These are phyloP conservation scores for Bicyclus anynana DNA, from an alignment of 1,140 invertebrate species.

Conservation along the genomic window DNA sequence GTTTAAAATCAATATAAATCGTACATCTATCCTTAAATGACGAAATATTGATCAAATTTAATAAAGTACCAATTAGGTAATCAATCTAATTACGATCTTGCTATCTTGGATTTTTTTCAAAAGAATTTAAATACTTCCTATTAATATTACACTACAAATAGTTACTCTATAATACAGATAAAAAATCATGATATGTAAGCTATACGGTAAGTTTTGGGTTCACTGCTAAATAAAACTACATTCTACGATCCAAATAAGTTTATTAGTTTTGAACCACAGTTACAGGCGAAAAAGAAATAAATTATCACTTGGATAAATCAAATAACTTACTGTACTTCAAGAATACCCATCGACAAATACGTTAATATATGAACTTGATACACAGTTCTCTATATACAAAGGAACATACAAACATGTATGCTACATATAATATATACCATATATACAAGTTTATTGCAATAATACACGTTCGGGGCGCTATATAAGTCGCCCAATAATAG, in stretches of 20 bases:
- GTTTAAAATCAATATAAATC: too few species aligned
- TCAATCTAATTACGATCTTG: too few species aligned
- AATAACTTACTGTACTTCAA: constrained; percentile 47
- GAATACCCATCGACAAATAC: constrained; percentile 22
- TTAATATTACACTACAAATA: too few species aligned
- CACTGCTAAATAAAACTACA: constrained; percentile 32
- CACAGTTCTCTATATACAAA: constrained; percentile 54
- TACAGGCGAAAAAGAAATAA: constrained; percentile 47
- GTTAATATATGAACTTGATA: constrained; percentile 31
- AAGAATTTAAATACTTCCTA: too few species aligned
- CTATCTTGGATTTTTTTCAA: too few species aligned
- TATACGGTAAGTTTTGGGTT: too few species aligned
- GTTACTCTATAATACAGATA: too few species aligned
- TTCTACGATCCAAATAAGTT: constrained; percentile 51
- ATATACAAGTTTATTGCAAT: constrained; percentile 54
- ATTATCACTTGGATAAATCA: constrained; percentile 42
- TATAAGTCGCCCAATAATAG: constrained; percentile 1
- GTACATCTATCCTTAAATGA: too few species aligned
- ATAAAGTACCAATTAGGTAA: too few species aligned
- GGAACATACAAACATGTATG: constrained; percentile 40
- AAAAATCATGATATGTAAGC: too few species aligned
- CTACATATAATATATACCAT: too few species aligned
- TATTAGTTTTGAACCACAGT: constrained; percentile 37
- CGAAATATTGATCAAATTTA: too few species aligned
- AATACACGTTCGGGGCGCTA: constrained; percentile 38